Conservation (phyloP, 2,113 vertebrate species). For the Saccopteryx leptura region DNA sequence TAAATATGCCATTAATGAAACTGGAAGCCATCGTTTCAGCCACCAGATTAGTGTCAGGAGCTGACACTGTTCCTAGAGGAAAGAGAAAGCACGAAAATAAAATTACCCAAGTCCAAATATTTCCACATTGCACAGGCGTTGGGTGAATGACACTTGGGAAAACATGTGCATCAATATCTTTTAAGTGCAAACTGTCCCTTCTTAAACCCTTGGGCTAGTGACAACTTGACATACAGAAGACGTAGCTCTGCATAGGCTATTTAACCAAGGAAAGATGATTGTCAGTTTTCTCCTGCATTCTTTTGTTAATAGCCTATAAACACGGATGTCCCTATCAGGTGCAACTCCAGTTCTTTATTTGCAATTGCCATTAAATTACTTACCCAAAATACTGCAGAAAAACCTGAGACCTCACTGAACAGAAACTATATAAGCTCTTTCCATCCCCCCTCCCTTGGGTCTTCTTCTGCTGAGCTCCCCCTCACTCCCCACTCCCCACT, state of each 20-base stretch:
- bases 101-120: conserved; percentile 60
- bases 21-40: conserved; percentile 65
- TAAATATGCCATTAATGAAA: conserved; percentile 77
- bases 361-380: conserved; percentile 75
- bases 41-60: conserved; percentile 75
- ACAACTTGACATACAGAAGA: conserved; percentile 75
- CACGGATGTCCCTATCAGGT: conserved; percentile 55
- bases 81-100: conserved; percentile 67
- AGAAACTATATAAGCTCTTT: conserved; percentile 61
- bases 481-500: conserved; percentile 56
- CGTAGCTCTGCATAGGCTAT: conserved; percentile 59
- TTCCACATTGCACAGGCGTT: not conserved
- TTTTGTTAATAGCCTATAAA: conserved; percentile 74
- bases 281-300: conserved; percentile 60
- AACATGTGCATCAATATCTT: conserved; percentile 71
- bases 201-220: conserved; percentile 68
- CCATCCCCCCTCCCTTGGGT: conserved; percentile 65
- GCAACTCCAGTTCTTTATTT: conserved; percentile 50
- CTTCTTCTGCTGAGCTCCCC: conserved; percentile 67
- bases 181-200: conserved; percentile 74
- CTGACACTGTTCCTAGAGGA: conserved; percentile 61
- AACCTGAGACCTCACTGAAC: conserved; percentile 53
- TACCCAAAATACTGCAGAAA: conserved; percentile 50
- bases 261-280: conserved; percentile 67
- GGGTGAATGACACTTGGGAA: conserved; percentile 72